Conservation (phyloP, 2,797 vertebrate species). For the Potorous gilbertii region DNA sequence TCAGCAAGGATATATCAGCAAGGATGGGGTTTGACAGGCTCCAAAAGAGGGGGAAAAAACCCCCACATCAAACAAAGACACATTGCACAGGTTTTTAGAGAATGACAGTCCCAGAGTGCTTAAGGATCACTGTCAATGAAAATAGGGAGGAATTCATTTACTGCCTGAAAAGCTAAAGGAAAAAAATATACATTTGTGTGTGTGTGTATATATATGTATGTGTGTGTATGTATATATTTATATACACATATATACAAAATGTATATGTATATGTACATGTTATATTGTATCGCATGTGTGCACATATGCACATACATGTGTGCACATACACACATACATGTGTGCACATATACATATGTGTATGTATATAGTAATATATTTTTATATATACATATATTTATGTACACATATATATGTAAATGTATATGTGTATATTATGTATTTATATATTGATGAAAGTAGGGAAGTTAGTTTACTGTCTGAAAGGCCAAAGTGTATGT, state of each 20-base stretch:
- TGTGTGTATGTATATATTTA: too few species aligned
- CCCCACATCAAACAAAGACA: conserved; percentile 60
- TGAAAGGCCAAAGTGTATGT: conserved; percentile 27
- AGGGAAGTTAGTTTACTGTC: conserved; percentile 22
- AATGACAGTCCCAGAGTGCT: conserved; percentile 58
- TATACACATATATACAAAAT: background rate
- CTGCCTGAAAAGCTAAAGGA: conserved; percentile 34
- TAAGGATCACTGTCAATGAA: conserved; percentile 66
- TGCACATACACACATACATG: too few species aligned
- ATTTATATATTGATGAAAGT: background rate
- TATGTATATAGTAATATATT: background rate
- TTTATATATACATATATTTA: too few species aligned
- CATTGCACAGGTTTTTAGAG: conserved; percentile 49
- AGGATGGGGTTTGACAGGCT: conserved; percentile 63
- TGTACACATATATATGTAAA: too few species aligned
- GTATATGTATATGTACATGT: background rate
- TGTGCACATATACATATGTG: too few species aligned
- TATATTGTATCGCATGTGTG: too few species aligned
- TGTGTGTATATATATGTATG: too few species aligned
- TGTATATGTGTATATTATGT: too few species aligned
- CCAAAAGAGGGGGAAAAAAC: conserved; percentile 60
- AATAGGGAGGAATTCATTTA: conserved; percentile 13
- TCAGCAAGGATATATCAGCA: too few species aligned
- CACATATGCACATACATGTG: too few species aligned
- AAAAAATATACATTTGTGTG: too few species aligned